Conservation (phyloP, 2,888 invertebrate species). For the Rhopalosiphum nymphaeae region DNA sequence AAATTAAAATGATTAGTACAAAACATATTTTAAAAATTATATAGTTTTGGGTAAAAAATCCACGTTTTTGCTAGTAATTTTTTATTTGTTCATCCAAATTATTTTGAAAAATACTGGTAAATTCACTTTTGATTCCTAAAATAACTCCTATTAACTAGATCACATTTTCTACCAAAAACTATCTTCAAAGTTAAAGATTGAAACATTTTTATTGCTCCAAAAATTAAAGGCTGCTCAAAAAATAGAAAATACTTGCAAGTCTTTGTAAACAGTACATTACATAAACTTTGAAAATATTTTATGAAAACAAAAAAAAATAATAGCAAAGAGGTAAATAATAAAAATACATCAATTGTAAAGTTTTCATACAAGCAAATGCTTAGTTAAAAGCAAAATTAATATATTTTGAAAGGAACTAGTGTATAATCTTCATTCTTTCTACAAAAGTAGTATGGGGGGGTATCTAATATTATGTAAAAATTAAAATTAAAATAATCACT, state of each 20-base stretch:
- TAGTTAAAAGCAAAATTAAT: not conserved
- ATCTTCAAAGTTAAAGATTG: not conserved
- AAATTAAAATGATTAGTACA: not conserved
- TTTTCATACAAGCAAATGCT: not conserved
- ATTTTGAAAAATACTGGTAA: too few species aligned
- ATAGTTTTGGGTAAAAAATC: too few species aligned
- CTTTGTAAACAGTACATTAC: not conserved
- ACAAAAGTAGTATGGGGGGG: not conserved
- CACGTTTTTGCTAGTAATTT: not conserved
- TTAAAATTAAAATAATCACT: not conserved
- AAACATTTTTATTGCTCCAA: not conserved
- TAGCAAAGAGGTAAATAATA: not conserved
- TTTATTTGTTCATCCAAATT: not conserved
- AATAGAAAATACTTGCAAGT: not conserved
- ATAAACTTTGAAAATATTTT: not conserved
- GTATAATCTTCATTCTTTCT: not conserved
- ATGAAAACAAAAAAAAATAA: not conserved
- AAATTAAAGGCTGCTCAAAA: not conserved
- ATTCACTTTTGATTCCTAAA: too few species aligned
- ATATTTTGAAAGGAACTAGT: not conserved
- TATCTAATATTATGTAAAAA: not conserved
- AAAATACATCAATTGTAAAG: not conserved
- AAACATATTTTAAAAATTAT: not conserved
- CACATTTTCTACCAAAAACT: too few species aligned
- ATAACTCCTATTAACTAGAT: not conserved